phyloP scores from a whole-genome alignment of 2,113 vertebrate genomes.

The Chitala chitala region DNA sequence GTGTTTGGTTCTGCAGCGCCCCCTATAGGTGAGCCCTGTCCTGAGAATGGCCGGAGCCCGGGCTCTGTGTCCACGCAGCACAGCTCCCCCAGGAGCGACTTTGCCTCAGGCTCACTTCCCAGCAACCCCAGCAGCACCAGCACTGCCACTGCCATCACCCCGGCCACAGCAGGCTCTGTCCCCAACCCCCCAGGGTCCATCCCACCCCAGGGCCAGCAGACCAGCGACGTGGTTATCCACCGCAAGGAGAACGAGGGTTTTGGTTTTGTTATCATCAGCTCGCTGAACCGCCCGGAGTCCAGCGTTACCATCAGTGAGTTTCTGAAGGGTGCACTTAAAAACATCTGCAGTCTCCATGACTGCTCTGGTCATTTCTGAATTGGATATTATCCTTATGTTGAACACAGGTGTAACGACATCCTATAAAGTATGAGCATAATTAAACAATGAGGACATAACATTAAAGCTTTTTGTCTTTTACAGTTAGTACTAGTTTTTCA shows the following conservation, averaged over 20 bases:
- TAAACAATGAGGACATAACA: background rate
- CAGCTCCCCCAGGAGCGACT: slow-evolving; percentile 92
- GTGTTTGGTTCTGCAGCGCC: slow-evolving; percentile 18
- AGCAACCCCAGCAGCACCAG: slow-evolving; percentile 57
- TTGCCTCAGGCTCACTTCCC: slow-evolving; percentile 66
- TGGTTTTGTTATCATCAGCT: slow-evolving; percentile 98
- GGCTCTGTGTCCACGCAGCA: slow-evolving; percentile 90
- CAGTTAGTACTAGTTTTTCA: too few species aligned
- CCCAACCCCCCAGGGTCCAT: slow-evolving; percentile 64
- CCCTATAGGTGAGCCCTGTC: slow-evolving; percentile 77
- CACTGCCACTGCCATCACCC: slow-evolving; percentile 13
- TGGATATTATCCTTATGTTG: too few species aligned
- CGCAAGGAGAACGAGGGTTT: slow-evolving; percentile 97
- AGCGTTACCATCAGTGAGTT: slow-evolving; percentile 78
- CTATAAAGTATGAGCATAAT: background rate
- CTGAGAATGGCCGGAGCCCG: slow-evolving; percentile 90
- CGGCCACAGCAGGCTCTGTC: slow-evolving; percentile 27
- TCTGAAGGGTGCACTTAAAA: background rate
- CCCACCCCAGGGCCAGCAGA: slow-evolving; percentile 67
- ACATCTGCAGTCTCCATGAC: background rate
- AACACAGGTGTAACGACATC: background rate
- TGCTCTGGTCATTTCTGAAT: too few species aligned
- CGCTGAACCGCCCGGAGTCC: slow-evolving; percentile 86
- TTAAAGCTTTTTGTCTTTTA: background rate
- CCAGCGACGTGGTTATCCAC: slow-evolving; percentile 84